phyloP scores from a whole-genome alignment of 2,113 vertebrate genomes.

The Boulengeromyrus knoepffleri region DNA sequence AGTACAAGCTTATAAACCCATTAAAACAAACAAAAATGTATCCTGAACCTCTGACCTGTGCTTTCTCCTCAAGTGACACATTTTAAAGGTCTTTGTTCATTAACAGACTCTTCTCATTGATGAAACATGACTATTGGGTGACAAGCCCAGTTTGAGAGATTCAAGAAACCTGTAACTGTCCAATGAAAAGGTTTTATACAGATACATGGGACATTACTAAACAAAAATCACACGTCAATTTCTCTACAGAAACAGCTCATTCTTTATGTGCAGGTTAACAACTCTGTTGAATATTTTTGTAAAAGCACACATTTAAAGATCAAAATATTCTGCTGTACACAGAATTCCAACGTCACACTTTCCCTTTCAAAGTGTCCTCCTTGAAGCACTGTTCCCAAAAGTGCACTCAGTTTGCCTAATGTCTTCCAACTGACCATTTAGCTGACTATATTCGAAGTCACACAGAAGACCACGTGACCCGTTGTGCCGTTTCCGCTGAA shows the following conservation, averaged over 20 bases:
- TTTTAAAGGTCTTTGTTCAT: neutral
- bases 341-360: neutral
- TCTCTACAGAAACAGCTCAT: neutral
- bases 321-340: neutral
- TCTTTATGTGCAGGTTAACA: neutral
- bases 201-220: neutral
- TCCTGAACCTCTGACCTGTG: neutral
- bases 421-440: neutral
- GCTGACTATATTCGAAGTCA: neutral
- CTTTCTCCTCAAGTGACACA: neutral
- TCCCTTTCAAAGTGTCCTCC: neutral
- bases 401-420: no score
- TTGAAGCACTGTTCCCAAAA: neutral
- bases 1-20: neutral
- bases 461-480: neutral
- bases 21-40: neutral
- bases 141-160: neutral
- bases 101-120: neutral
- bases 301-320: neutral
- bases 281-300: neutral
- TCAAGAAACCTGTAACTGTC: neutral
- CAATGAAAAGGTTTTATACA: neutral
- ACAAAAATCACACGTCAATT: neutral
- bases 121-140: neutral
- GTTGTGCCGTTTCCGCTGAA: neutral